phyloP scores from a whole-genome alignment of 2,888 invertebrate genomes.

The Lobophora halterata region DNA sequence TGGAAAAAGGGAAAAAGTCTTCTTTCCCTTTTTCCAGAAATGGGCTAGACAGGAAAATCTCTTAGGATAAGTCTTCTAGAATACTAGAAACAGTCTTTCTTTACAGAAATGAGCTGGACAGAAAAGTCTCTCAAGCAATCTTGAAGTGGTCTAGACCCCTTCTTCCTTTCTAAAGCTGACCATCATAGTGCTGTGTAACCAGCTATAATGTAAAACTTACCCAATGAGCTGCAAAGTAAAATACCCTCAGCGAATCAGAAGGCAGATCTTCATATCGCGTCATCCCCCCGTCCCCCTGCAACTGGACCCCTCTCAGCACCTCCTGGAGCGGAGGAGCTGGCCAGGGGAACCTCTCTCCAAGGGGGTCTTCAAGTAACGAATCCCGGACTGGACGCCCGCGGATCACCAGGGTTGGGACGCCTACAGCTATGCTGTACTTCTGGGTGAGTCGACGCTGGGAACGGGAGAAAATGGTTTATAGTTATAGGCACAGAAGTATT shows the following conservation, averaged over 20 bases:
- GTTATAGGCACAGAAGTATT: background rate
- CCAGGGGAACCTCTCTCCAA: conserved; percentile 87
- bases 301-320: conserved; percentile 74
- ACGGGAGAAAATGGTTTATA: conserved; percentile 20
- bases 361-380: conserved; percentile 85
- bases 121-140: no score
- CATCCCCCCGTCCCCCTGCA: conserved; percentile 56
- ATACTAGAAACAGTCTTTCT: no score
- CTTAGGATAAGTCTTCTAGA: no score
- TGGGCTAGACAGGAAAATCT: no score
- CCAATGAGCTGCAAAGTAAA: conserved; percentile 95
- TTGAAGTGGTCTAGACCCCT: no score
- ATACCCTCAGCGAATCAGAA: conserved; percentile 84
- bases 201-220: no score
- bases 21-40: no score
- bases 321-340: conserved; percentile 84
- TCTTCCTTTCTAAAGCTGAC: no score
- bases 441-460: conserved; percentile 87
- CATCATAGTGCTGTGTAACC: no score
- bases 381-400: conserved; percentile 85
- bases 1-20: no score
- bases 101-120: no score
- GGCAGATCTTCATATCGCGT: conserved; percentile 81
- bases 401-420: conserved; percentile 88
- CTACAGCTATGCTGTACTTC: conserved; percentile 88